Base-by-base conservation (phyloP, 2,113 vertebrate species). In the Phrynosoma platyrhinos region DNA sequence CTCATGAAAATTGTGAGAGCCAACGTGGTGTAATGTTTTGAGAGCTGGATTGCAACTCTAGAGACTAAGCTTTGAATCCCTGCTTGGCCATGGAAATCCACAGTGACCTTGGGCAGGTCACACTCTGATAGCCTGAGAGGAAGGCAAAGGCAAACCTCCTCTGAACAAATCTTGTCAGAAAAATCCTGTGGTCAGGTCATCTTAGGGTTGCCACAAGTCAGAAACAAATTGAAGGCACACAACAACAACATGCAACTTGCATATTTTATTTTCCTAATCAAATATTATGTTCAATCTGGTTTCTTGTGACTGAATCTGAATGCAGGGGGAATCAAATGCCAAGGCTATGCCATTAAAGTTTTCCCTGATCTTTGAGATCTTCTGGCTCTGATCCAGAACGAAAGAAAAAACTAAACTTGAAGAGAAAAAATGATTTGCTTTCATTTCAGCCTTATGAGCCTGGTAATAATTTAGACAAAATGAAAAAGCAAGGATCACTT, bases 231-330 rank as follows among this genome's bases (percentile, higher is more conserved):
- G 47, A 47, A 47, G 47, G 5, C 47, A 47, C 47, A 47, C 47
- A 47, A 7, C 47, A 47, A 47, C 47, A 47, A 47, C 47, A 47
- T 47, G 47, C 47, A 91, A 91, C 93, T 92, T 89, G 90, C 91
- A 92, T 95, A 91, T 93, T 95, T 94, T 90, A 92, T 94, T 96
- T 96, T 94, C 94, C 95, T 95, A 87, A 64, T 87, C 90, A 93
- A 94, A 91, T 94, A 91, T 94, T 91, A 94, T 94, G 93, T 94
- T 94, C 93, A 92, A 91, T 92, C 90, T 90, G 94, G 90, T 91
- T 91, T 82, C 87, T 91, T 92, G 83, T 93, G 83, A 77, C 88
- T 89, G 93, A 66, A 85, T 91, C 82, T 89, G 76, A 76, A 91
- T 90, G 87, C 68, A 91, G 94, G 8, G 68, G 27, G 68, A 92